Conservation (phyloP, 2,113 vertebrate genomes). For the human (Homo sapiens) region GRCh38 chr4:117793001-117793500, state of each 20-base stretch:
- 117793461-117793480: constrained; percentile 59
- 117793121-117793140: not conserved
- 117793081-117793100: not conserved
- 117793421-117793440: constrained; percentile 63
- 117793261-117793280: constrained; percentile 38
- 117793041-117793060: not conserved
- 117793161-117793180: not conserved
- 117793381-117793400: constrained; percentile 47
- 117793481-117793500: constrained; percentile 58
- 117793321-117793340: not conserved
- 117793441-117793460: constrained; percentile 34
- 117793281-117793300: constrained; percentile 10
- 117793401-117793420: constrained; percentile 54
- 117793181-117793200: not conserved
- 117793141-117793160: not conserved
- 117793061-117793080: not conserved
- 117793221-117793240: not conserved
- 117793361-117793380: constrained; percentile 46
- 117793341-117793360: constrained; percentile 47
- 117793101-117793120: not conserved
- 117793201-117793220: constrained; percentile 23
- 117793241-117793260: not conserved
- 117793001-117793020: not conserved
- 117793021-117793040: not conserved
- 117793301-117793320: constrained; percentile 37